Base-by-base conservation (phyloP, 1,140 invertebrate species). In the Anoplolepis gracilipes region DNA sequence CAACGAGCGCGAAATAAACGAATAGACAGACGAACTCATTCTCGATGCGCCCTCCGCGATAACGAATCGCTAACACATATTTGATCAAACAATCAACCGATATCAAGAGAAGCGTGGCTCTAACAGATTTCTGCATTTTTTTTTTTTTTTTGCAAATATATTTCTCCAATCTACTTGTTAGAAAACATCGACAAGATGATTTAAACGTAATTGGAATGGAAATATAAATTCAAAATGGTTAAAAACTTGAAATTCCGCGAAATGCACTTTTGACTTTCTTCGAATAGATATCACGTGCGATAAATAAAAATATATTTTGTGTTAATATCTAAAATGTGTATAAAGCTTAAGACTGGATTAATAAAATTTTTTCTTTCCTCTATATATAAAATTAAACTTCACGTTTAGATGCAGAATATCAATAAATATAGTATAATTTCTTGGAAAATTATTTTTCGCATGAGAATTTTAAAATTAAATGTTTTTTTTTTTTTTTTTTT, bases 381-480 rank as follows among this genome's bases (percentile, higher is more conserved):
- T 6, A n/a, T n/a, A n/a, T 8, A 46, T 76, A 8, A 62, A 76
- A 62, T 59, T 25, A 25, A 73, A 57, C 7, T 1, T 39, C 2
- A 19, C 11, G n/a, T 57, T 73, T 73, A 36, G 13, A 16, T 13
- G 1, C 30, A 59, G 0, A 53, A 73, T 76, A n/a, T 33, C 25
- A 33, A 16, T 10, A 65, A 65, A 36, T 16, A 25, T 55, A 10
- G 0, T 22, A 33, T n/a, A 33, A 33, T 33, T 57, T 46, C 53
- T 61, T n/a, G 25, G 42, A 25, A 82, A 57, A 49, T 49, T n/a
- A 73, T 73, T 73, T n/a, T 82, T 7, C 65, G 10, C n/a, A 28
- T 42, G 25, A n/a, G 30, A 73, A 73, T 73, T 82, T 42, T 36
- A 33, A n/a, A n/a, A n/a, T n/a, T n/a, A n/a, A n/a, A n/a, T n/a